Evolutionary conservation across 2,797 vertebrate genomes (phyloP).

Genomic region (Cyprinella venusta): DNA sequence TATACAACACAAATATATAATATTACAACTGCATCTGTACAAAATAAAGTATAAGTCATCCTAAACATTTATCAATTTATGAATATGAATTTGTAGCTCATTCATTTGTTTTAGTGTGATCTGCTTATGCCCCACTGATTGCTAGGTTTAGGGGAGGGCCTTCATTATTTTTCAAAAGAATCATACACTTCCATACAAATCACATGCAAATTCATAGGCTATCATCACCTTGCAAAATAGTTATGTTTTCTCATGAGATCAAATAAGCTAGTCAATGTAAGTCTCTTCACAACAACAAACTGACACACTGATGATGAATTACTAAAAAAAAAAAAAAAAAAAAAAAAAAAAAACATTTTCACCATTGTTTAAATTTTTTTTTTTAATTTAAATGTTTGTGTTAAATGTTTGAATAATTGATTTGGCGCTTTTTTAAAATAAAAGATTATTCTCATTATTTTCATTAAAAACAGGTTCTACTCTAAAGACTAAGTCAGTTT

Average conservation of each 20-base stretch:
- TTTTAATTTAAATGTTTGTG: not conserved
- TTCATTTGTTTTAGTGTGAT: not conserved
- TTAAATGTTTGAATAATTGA: not conserved
- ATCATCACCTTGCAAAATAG: not conserved
- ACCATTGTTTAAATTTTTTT: not conserved
- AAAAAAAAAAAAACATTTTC: not conserved
- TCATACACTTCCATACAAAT: not conserved
- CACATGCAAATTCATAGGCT: not conserved
- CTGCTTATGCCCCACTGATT: not conserved
- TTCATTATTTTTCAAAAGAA: too few species aligned
- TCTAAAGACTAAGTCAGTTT: slow-evolving; percentile 4
- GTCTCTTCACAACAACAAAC: not conserved
- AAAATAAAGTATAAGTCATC: not conserved
- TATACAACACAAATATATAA: not conserved
- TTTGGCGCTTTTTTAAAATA: not conserved
- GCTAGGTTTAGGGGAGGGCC: not conserved
- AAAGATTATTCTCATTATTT: not conserved
- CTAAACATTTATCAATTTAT: not conserved
- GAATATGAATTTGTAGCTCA: not conserved
- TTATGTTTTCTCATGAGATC: not conserved
- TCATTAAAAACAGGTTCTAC: not conserved
- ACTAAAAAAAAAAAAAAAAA: too few species aligned
- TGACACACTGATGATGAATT: not conserved
- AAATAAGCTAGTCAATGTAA: not conserved
- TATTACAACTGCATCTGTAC: not conserved